phyloP scores from a whole-genome alignment of 30 jellyfish, hydroid and myxozoan species.

The Pseudorhiza aurosa region DNA sequence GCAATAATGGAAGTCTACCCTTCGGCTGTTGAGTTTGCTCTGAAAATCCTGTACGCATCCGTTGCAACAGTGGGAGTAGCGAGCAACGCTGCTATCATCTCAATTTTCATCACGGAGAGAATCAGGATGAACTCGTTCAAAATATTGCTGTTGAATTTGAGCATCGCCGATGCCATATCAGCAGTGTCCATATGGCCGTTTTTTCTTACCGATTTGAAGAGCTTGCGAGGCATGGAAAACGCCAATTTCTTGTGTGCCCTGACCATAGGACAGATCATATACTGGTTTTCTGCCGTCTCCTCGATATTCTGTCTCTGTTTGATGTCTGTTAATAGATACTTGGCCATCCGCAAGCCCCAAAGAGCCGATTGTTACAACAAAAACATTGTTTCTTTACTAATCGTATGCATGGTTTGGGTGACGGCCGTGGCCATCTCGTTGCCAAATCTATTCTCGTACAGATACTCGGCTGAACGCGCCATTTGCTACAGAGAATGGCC shows the following conservation, averaged over 20 bases:
- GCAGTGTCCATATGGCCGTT: slow-evolving; percentile 22
- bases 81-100: slow-evolving; percentile 5
- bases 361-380: neutral
- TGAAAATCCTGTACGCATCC: neutral
- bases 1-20: neutral
- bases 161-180: neutral
- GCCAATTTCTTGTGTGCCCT: neutral
- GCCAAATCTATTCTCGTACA: slow-evolving; percentile 11
- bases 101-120: neutral
- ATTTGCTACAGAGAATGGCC: slow-evolving; percentile 34
- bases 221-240: neutral
- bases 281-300: slow-evolving; percentile 4
- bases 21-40: neutral
- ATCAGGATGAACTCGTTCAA: slow-evolving; percentile 14
- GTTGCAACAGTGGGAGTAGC: slow-evolving; percentile 16
- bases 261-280: neutral
- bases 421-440: neutral
- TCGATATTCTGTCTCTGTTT: neutral
- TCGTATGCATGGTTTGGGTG: slow-evolving; percentile 7
- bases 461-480: neutral
- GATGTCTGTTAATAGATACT: slow-evolving; percentile 9
- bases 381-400: neutral
- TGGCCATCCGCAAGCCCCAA: neutral
- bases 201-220: neutral
- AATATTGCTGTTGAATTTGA: neutral